Percentiles rank a stretch among this genome's conserved stretches.
phyloP scores from a whole-genome alignment of 2,113 vertebrate genomes.

The Carlito syrichta region DNA sequence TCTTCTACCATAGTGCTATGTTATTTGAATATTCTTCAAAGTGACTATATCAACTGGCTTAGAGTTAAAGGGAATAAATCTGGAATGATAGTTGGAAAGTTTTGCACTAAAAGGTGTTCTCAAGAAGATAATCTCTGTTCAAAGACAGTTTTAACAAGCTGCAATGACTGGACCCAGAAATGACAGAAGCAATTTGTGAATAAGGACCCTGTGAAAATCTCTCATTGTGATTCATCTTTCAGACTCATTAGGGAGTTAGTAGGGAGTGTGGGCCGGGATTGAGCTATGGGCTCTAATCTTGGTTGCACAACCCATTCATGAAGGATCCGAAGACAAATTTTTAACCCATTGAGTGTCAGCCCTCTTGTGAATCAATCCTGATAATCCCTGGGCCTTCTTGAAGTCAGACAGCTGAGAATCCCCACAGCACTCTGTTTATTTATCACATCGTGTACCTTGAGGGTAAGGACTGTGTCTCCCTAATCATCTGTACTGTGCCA shows the following conservation, averaged over 20 bases:
- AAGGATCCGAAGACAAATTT: not conserved
- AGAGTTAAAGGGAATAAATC: not conserved
- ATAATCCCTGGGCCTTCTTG: not conserved
- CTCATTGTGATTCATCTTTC: not conserved
- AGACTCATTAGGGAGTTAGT: accelerated
- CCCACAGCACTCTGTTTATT: too few species aligned
- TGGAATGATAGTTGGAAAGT: not conserved
- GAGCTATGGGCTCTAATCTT: not conserved
- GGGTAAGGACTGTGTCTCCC: not conserved
- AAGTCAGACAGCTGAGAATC: not conserved
- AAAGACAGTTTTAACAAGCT: not conserved
- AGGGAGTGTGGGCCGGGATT: not conserved
- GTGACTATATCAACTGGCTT: not conserved
- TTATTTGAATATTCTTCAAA: not conserved
- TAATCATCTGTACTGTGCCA: not conserved
- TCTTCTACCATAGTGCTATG: not conserved
- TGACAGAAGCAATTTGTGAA: not conserved
- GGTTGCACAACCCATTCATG: not conserved
- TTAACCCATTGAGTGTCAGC: not conserved
- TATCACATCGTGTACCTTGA: not conserved
- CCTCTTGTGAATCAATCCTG: not conserved
- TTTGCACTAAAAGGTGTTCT: not conserved
- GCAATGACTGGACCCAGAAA: not conserved
- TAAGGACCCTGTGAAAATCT: not conserved
- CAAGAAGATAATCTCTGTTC: not conserved